These are phyloP conservation scores for Lithophane ornitopus DNA, from an alignment of 2,888 invertebrate genomes.

Conservation along the genomic window DNA sequence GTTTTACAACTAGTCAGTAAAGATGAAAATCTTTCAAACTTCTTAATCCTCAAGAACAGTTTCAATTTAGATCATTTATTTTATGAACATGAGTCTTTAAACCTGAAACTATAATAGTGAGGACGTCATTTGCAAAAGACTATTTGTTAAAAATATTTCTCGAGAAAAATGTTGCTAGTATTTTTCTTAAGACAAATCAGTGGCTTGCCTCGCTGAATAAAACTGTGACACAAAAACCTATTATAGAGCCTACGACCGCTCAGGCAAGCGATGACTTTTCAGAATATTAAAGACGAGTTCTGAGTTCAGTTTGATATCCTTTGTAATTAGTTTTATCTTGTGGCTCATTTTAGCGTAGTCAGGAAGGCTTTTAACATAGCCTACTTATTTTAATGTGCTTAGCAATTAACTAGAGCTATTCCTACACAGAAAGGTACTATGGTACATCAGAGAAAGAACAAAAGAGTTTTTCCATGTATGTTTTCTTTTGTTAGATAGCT, in stretches of 20 bases:
- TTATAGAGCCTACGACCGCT: not conserved
- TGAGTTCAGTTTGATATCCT: constrained; percentile 19
- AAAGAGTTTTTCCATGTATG: not conserved
- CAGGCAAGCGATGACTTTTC: constrained; percentile 22
- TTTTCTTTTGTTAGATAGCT: not conserved
- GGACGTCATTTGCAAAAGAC: not conserved
- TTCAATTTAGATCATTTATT: not conserved
- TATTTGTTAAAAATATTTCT: not conserved
- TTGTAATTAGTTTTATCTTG: constrained; percentile 40
- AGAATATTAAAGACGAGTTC: constrained; percentile 17
- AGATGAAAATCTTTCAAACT: constrained; percentile 8
- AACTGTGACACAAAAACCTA: constrained; percentile 14
- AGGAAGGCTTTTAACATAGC: constrained; percentile 15
- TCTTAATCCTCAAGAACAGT: not conserved
- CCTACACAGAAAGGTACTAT: not conserved
- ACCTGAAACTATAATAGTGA: not conserved
- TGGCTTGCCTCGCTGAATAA: not conserved
- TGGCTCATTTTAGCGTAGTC: constrained; percentile 1
- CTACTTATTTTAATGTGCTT: constrained; percentile 7
- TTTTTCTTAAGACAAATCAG: constrained; percentile 11
- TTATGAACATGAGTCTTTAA: not conserved
- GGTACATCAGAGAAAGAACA: not conserved
- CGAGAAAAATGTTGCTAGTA: too few relatives aligned
- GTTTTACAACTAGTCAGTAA: not conserved
- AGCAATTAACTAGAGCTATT: not conserved